Evolutionary conservation across 2,113 vertebrate species (phyloP).

Genomic region (Pampusana beccarii): DNA sequence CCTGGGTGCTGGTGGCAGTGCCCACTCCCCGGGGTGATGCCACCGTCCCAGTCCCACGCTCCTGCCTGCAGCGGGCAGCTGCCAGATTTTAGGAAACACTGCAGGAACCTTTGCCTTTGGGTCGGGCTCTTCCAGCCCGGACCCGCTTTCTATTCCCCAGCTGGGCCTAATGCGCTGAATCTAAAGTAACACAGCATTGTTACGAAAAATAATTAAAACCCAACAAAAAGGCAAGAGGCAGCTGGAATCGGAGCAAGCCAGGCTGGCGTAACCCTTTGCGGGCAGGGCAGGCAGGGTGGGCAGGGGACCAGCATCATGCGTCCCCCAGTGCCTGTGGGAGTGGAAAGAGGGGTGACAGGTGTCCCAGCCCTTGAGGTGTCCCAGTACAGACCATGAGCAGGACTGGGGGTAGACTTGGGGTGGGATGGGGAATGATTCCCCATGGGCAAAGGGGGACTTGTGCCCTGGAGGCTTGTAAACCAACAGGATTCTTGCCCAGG

Average conservation of each 20-base stretch:
- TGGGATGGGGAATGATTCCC: background rate
- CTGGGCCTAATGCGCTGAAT: background rate
- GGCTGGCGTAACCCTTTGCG: conserved; percentile 9
- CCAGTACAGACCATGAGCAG: background rate
- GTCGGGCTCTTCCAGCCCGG: background rate
- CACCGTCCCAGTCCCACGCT: background rate
- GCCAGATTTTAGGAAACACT: background rate
- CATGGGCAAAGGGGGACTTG: too few relatives aligned
- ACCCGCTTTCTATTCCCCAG: conserved; percentile 13
- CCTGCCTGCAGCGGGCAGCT: background rate
- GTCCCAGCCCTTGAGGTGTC: background rate
- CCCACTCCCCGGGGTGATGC: background rate
- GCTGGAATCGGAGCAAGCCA: background rate
- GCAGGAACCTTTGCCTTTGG: background rate
- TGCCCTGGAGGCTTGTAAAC: background rate
- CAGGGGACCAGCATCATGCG: background rate
- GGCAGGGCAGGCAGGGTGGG: background rate
- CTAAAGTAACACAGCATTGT: conserved; percentile 5
- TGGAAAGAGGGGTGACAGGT: background rate
- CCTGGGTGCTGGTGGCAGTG: background rate
- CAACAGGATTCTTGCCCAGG: background rate
- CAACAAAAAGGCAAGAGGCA: conserved; percentile 12
- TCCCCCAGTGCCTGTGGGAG: rapidly evolving
- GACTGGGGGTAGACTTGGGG: too few relatives aligned
- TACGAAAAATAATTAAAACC: conserved; percentile 28